These are phyloP conservation scores for Corythucha ciliata DNA, from an alignment of 2,888 invertebrate species.

Conservation along the genomic window DNA sequence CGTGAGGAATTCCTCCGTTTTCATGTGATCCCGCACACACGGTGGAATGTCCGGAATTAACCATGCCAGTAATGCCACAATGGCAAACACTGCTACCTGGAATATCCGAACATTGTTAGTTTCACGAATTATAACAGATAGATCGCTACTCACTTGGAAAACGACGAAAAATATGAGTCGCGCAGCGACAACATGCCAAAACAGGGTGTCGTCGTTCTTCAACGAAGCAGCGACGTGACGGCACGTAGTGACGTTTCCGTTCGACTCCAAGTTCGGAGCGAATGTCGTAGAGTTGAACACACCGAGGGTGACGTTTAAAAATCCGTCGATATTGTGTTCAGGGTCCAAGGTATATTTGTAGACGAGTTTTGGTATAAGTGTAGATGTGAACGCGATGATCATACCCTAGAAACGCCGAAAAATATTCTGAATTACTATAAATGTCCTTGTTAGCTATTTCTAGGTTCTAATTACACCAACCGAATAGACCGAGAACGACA, in stretches of 20 bases:
- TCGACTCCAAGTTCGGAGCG: not conserved
- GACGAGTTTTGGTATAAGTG: not conserved
- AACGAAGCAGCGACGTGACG: no score
- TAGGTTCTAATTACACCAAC: no score
- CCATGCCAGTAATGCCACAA: conserved; percentile 84
- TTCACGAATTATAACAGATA: no score
- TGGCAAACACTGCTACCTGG: conserved; percentile 82
- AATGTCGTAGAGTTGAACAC: not conserved
- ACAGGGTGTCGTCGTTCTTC: not conserved
- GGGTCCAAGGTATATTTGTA: not conserved
- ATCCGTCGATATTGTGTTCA: not conserved
- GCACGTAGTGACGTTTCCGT: not conserved
- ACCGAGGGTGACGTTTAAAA: not conserved
- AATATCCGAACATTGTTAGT: no score
- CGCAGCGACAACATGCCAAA: not conserved
- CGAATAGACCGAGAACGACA: no score
- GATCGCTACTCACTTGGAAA: not conserved
- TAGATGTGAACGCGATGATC: not conserved
- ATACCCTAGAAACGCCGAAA: not conserved
- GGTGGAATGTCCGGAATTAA: conserved; percentile 86
- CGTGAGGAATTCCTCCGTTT: conserved; percentile 80
- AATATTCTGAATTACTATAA: not conserved
- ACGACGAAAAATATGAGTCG: not conserved
- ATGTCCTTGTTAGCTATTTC: no score
- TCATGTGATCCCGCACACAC: conserved; percentile 72